Evolutionary conservation across 2,888 invertebrate genomes (phyloP).

Genomic region (Autographa gamma): DNA sequence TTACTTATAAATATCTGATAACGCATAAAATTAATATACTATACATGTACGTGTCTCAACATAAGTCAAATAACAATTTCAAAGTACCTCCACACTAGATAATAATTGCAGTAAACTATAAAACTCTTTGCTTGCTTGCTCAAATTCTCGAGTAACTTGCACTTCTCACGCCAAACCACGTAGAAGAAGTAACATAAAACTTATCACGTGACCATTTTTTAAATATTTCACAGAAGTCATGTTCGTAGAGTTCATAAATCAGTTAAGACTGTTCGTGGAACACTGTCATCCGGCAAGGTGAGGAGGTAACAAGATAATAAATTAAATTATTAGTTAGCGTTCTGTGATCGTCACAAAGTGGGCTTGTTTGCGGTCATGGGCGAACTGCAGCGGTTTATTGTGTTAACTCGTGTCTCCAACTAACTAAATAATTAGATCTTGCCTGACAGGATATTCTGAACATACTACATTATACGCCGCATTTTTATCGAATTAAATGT

Average conservation of each 20-base stretch:
- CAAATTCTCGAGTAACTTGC: background rate
- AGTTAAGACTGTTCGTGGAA: constrained; percentile 10
- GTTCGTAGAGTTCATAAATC: constrained; percentile 21
- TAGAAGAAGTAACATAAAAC: background rate
- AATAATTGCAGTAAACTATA: background rate
- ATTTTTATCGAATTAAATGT: constrained; percentile 37
- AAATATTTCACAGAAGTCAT: constrained; percentile 16
- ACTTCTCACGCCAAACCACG: constrained; percentile 12
- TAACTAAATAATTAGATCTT: constrained; percentile 54
- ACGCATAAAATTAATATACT: no score
- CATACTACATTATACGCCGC: constrained; percentile 29
- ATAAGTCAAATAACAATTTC: no score
- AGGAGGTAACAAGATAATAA: constrained; percentile 38
- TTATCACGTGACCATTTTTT: constrained; percentile 7
- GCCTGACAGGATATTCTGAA: constrained; percentile 28
- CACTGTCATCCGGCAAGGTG: constrained; percentile 27
- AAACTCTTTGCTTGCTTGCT: background rate
- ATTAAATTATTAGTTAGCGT: constrained; percentile 57
- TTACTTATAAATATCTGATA: no score
- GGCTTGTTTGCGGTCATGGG: constrained; percentile 55
- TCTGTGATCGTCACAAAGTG: constrained; percentile 57
- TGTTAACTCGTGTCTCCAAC: constrained; percentile 52
- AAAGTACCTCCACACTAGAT: no score
- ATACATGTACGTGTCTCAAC: no score
- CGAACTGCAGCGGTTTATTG: constrained; percentile 54